Evolutionary conservation across 2,113 vertebrate genomes (phyloP), one percentile per base, ranked within the genome.

Genomic region (Lophius piscatorius): DNA sequence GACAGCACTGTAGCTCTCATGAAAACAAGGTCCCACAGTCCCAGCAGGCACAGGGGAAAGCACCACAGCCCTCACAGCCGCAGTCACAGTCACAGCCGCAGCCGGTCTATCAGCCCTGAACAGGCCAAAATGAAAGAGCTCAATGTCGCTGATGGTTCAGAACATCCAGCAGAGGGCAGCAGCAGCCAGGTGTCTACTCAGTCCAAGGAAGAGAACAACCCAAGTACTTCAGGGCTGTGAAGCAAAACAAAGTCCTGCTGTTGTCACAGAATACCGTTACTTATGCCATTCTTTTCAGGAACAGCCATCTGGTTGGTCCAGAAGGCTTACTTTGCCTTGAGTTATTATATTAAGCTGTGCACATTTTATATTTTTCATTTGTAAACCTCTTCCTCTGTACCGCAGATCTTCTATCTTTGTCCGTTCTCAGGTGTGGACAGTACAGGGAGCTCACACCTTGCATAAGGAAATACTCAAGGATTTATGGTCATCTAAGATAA

Each of bases 11-110:
- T 94, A 36, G 93, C 92, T 50, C 87, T 91, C 33, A 88, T 92
- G 11, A 94, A 93, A 13, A 89, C 92, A 36, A 93, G 93, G 49
- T 95, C 95, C 52, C 93, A 94, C 28, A 97, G 94, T 69, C 91
- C 95, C 46, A 98, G 95, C 56, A 94, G 95, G 0, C 90, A 85
- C 67, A 93, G 92, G 78, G 84, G 87, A 81, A 94, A 92, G 55
- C 84, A 84, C 35, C 89, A 90, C 47, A 76, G 90, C 22, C 90
- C 55, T 21, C 91, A 89, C 8, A 93, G 93, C 50, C 90, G 90
- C 54, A n/a, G n/a, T n/a, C n/a, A n/a, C n/a, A 94, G 46, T 47
- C 92, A 86, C 0, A 89, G 90, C 66, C 49, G 2, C 26, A 88
- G 83, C 63, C 79, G 66, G 38, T 93, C 93, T 22, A 8, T 75